Evolutionary conservation across 2,113 vertebrate species (phyloP).

Genomic region (Upupa epops): DNA sequence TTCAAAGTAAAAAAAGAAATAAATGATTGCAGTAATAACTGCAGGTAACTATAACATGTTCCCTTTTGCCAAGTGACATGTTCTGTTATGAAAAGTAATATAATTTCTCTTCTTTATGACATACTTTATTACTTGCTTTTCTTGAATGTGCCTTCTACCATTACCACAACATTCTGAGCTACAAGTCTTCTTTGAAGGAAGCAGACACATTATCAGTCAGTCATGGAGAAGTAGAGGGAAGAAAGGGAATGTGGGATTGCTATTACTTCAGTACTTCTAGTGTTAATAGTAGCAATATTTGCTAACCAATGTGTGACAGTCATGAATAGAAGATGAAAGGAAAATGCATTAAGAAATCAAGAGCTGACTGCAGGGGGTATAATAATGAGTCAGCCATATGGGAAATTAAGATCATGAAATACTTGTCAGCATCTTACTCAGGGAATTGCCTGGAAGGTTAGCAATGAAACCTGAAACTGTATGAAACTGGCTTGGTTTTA

Average conservation of each 20-base stretch:
- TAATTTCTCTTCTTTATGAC: neutral
- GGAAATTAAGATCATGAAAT: neutral
- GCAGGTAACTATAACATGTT: neutral
- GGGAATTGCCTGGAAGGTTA: neutral
- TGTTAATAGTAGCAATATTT: neutral
- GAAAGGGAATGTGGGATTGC: neutral
- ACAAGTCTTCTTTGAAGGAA: neutral
- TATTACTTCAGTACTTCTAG: neutral
- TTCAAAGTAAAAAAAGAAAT: neutral
- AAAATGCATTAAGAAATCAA: conserved; percentile 37
- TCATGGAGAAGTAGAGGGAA: neutral
- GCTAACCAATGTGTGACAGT: neutral
- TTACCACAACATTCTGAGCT: neutral
- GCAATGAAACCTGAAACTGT: conserved; percentile 17
- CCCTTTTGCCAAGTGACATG: neutral
- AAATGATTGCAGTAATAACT: neutral
- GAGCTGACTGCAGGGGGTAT: neutral
- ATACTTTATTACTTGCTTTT: neutral
- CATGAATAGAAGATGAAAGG: neutral
- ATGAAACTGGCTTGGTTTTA: neutral
- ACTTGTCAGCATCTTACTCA: neutral
- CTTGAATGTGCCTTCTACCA: neutral
- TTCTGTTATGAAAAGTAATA: neutral
- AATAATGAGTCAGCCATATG: conserved; percentile 29
- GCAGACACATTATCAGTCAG: neutral